Percentiles rank a stretch among this genome's conserved stretches.
Evolutionary conservation across 1,140 invertebrate species (phyloP).

Genomic region (Brachionus rotundiformis): DNA sequence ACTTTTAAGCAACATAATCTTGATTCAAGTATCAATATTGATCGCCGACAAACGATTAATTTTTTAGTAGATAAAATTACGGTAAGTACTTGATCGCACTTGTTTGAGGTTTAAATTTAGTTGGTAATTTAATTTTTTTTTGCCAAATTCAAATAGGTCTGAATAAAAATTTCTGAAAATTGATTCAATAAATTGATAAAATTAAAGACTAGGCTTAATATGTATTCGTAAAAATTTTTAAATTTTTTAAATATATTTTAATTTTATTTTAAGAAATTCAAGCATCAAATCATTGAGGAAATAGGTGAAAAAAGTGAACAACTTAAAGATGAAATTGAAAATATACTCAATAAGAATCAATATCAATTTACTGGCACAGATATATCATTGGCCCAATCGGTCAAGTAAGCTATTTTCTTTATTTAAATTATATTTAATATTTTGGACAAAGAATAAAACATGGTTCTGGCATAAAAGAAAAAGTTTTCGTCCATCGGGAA

Average conservation of each 20-base stretch:
- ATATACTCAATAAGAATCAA: slow-evolving; percentile 15
- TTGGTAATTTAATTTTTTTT: too few relatives aligned
- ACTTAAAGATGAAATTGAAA: slow-evolving; percentile 35
- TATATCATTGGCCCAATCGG: not conserved
- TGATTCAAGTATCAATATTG: too few relatives aligned
- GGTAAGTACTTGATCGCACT: not conserved
- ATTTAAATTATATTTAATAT: not conserved
- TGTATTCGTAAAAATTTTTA: too few relatives aligned
- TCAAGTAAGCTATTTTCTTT: too few relatives aligned
- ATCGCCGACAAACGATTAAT: too few relatives aligned
- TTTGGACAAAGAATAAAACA: not conserved
- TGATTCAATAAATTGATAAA: too few relatives aligned
- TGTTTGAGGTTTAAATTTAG: too few relatives aligned
- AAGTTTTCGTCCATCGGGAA: slow-evolving; percentile 38
- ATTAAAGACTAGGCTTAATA: too few relatives aligned
- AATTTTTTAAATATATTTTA: not conserved
- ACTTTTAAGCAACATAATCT: too few relatives aligned
- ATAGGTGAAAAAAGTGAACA: not conserved
- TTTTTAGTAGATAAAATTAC: not conserved
- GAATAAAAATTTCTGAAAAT: too few relatives aligned
- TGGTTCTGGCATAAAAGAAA: slow-evolving; percentile 14
- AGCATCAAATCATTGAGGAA: slow-evolving; percentile 1
- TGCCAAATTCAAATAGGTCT: too few relatives aligned
- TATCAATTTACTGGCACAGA: slow-evolving; percentile 35
- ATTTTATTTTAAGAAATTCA: slow-evolving; percentile 21